phyloP scores from a whole-genome alignment of 2,888 invertebrate species.

The Actias luna region DNA sequence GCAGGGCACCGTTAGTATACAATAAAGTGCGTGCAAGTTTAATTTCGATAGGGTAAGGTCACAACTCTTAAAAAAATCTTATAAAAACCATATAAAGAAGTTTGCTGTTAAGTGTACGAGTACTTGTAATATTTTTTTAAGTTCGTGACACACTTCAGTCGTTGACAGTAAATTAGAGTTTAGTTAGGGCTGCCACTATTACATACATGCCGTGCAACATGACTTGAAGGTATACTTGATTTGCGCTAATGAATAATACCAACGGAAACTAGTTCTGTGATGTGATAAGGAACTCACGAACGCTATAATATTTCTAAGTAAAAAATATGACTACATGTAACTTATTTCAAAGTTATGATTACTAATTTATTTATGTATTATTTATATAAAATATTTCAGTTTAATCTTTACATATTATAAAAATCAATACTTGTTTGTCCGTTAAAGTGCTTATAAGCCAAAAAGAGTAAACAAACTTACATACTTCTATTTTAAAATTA shows the following conservation, averaged over 20 bases:
- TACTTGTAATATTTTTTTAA: slow-evolving; percentile 13
- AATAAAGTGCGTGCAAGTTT: background rate
- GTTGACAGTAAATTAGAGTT: slow-evolving; percentile 38
- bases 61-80: background rate
- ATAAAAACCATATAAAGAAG: background rate
- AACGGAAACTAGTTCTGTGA: slow-evolving; percentile 26
- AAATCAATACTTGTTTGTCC: no score
- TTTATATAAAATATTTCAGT: no score
- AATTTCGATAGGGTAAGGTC: no score
- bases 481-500: no score
- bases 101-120: background rate
- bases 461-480: no score
- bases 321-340: background rate
- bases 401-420: no score
- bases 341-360: background rate
- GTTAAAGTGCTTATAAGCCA: no score
- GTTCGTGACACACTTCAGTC: slow-evolving; percentile 19
- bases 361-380: background rate
- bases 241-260: slow-evolving; percentile 26
- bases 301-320: slow-evolving; percentile 1
- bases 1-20: no score
- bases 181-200: slow-evolving; percentile 31
- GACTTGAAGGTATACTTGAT: slow-evolving; percentile 1
- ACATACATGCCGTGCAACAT: background rate
- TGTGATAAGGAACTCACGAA: slow-evolving; percentile 13